Evolutionary conservation across 2,113 vertebrate species (phyloP), one percentile per base, ranked within the genome.

Genomic region (Notiomystis cincta): DNA sequence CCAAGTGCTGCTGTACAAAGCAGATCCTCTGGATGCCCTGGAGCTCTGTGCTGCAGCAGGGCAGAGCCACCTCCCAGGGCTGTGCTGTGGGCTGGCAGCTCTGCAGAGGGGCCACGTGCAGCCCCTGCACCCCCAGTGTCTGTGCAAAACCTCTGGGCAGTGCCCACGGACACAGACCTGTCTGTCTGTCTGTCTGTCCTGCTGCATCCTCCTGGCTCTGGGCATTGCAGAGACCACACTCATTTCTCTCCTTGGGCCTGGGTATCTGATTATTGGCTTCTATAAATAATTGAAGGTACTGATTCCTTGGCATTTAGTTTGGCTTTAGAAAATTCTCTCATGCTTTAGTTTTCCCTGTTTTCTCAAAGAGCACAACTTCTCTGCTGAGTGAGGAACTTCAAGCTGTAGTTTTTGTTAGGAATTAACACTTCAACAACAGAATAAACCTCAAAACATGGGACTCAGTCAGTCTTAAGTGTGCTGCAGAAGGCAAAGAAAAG

Each of bases 1-100:
- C 45, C 2, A 44, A 10, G 38, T 4, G 30, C 28, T 48, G 62
- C 77, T 72, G 53, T 2, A 4, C 21, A 2, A 12, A 21, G 31
- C 8, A 27, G 30, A 31, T 7, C 15, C 9, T 2, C 27, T 4
- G 28, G 2, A 0, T 13, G 25, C 27, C 1, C 11, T 1, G 14
- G 54, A 65, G 33, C 76, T 40, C 10, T 11, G 7, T 11, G 7
- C 12, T 4, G 4, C 42, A 17, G 7, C 23, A n/a, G 8, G 17
- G 38, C 47, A 67, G 13, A 65, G 61, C 72, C 56, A 2, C 20
- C 5, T 18, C 8, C 44, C 35, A 10, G n/a, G 28, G 13, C 61
- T 23, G 69, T 4, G 27, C 6, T 2, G 5, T 24, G 45, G n/a
- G 31, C 87, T 60, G 45, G 8, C 5, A 40, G 44, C 42, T 2